phyloP scores from a whole-genome alignment of 2,797 vertebrate species.

The Falco peregrinus region DNA sequence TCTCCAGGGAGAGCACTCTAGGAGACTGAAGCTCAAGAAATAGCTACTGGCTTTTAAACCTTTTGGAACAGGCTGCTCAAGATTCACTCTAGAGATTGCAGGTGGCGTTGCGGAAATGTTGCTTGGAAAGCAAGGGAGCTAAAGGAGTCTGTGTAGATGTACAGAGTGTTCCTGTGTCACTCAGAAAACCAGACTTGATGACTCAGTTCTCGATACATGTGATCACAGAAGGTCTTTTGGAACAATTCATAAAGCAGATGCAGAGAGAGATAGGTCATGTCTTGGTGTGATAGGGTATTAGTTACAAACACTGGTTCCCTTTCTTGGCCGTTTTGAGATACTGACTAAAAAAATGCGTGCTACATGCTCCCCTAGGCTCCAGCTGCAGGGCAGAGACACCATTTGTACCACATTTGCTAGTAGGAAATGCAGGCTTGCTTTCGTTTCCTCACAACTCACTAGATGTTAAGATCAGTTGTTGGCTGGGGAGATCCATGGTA shows the following conservation, averaged over 20 bases:
- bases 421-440: not conserved
- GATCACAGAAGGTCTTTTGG: not conserved
- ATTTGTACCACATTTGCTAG: not conserved
- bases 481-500: not conserved
- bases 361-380: not conserved
- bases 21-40: constrained; percentile 4
- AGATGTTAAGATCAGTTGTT: not conserved
- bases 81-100: not conserved
- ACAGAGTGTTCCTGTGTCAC: not conserved
- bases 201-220: not conserved
- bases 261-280: not conserved
- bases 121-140: not conserved
- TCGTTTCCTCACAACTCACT: not conserved
- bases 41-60: not conserved
- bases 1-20: not conserved
- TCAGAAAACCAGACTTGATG: not conserved
- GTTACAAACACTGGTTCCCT: not conserved
- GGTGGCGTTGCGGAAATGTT: not conserved
- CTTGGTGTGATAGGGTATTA: not conserved
- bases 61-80: not conserved
- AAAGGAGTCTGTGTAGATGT: not conserved
- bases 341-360: not conserved
- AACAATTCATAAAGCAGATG: not conserved
- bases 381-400: not conserved
- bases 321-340: not conserved